Base-by-base conservation (phyloP, 2,113 vertebrate species). In the Recurvirostra avosetta region DNA sequence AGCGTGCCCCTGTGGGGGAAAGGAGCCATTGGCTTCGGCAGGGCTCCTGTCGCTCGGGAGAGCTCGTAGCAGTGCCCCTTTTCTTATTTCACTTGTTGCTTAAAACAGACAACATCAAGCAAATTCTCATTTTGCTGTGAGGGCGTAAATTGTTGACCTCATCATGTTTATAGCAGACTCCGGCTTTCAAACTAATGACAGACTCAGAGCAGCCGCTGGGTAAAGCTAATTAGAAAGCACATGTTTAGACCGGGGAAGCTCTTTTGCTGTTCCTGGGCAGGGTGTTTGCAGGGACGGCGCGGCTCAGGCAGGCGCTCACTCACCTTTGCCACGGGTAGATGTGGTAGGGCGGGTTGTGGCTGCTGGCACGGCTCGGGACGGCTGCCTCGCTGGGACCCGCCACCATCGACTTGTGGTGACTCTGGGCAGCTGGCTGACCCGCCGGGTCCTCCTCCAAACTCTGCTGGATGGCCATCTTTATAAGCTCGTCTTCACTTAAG, bases 391-490 rank as follows among this genome's bases (percentile, higher is more conserved):
- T 3, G 3, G 94, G 82, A 41, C 92, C 27, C 1, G 73, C 82
- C 50, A 61, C 30, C 43, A 96, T 38, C 0, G 75, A 80, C 59
- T 98, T 98, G 55, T 97, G 97, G 88, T 90, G 94, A 79, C 94
- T 90, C 66, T 94, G 96, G 4, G 92, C n/a, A 4, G 94, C 29
- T 32, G 96, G 3, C 15, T 98, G 97, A 12, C 93, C 96, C 0
- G 59, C 14, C 0, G 95, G 36, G 62, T 97, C 88, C 45, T 99
- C 99, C 0, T 87, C 97, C 79, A 99, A 94, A 94, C 99, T 99
- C 96, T 98, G 99, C 87, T 99, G 98, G 2, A 99, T 99, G 92
- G 99, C 99, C 94, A 99, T 96, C 96, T 99, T 98, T 65, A 99
- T 92, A n/a, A 99, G 98, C 86, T 99, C 98, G 0, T 99, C 98